Evolutionary conservation across 2,797 vertebrate species (phyloP).

Genomic region (Halcyon badia): DNA sequence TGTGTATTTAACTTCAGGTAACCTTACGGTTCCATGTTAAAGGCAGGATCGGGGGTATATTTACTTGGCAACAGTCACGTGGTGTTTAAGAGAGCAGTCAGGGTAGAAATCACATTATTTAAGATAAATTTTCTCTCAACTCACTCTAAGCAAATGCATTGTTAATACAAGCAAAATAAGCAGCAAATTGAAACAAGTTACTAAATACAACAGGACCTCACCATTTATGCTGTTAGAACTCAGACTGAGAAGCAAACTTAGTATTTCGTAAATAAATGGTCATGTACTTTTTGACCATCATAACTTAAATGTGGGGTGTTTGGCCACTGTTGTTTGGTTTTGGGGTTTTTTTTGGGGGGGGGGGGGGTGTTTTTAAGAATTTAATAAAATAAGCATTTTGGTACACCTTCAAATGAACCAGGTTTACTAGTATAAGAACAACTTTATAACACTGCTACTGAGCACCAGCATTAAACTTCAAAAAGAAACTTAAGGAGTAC

Average conservation of each 20-base stretch:
- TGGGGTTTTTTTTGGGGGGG: no score
- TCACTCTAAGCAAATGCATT: neutral
- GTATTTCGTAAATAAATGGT: neutral
- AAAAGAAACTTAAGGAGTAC: neutral
- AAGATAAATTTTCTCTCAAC: neutral
- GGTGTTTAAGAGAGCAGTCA: neutral
- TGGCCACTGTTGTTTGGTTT: neutral
- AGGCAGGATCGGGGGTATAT: neutral
- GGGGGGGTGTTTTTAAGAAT: rapidly evolving
- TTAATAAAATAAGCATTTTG: neutral
- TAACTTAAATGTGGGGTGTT: neutral
- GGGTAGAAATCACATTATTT: neutral
- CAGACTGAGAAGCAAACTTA: neutral
- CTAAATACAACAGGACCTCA: neutral
- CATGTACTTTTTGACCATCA: neutral
- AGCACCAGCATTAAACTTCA: neutral
- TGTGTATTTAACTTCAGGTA: neutral
- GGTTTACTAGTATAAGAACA: neutral
- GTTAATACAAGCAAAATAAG: neutral
- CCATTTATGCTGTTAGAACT: neutral
- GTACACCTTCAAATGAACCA: neutral
- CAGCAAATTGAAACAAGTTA: neutral
- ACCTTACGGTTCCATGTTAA: neutral
- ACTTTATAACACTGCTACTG: neutral
- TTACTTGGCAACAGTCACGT: neutral